Evolutionary conservation across 2,888 invertebrate genomes (phyloP).

Genomic region (Dorcus hopei): DNA sequence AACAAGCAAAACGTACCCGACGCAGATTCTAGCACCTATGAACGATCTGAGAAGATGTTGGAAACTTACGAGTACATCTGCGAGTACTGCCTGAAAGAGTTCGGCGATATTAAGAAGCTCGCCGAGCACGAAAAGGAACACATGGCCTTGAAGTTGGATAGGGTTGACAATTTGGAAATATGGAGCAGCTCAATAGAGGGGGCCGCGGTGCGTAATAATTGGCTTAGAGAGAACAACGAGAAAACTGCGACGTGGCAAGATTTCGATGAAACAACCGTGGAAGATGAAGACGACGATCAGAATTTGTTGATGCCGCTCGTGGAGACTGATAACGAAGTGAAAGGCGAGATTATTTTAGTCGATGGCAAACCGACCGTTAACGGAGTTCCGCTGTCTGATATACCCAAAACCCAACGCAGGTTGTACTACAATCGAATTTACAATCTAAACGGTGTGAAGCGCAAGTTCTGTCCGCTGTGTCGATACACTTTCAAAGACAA

Average conservation of each 20-base stretch:
- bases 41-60: background rate
- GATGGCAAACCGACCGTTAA: conserved; percentile 38
- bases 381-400: conserved; percentile 40
- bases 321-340: conserved; percentile 19
- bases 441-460: conserved; percentile 38
- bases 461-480: conserved; percentile 46
- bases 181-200: conserved; percentile 37
- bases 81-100: conserved; percentile 39
- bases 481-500: conserved; percentile 49
- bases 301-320: conserved; percentile 24
- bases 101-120: conserved; percentile 38
- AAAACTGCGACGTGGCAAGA: conserved; percentile 21
- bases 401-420: conserved; percentile 44
- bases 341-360: conserved; percentile 28
- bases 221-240: conserved; percentile 31
- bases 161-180: conserved; percentile 38
- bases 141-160: conserved; percentile 40
- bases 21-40: background rate
- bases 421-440: conserved; percentile 42
- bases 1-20: conserved; percentile 40
- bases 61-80: conserved; percentile 33
- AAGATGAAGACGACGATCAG: conserved; percentile 28
- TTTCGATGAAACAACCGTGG: conserved; percentile 12
- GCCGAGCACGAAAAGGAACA: conserved; percentile 43
- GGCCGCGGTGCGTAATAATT: conserved; percentile 41